Base-by-base conservation (phyloP, 2,797 vertebrate genomes). In the Pitangus sulphuratus region DNA sequence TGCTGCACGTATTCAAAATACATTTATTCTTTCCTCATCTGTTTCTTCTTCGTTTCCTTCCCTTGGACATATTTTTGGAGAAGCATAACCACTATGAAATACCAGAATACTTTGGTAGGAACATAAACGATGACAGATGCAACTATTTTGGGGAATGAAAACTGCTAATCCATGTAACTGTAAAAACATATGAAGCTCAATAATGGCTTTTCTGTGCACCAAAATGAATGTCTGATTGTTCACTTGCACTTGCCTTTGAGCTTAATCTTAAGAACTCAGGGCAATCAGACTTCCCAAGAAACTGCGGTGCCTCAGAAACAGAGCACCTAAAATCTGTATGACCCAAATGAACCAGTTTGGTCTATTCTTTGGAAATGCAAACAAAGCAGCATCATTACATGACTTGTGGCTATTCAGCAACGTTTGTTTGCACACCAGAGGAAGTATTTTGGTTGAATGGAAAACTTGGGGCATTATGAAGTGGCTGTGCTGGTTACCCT, bases 41-140 rank as follows among this genome's bases (percentile, higher is more conserved):
- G 71, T 93, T 97, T 97, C 79, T 98, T 96, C 66, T 96, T 90
- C 30, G n/a, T 25, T 88, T 95, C 65, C 91, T 96, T 91, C 51
- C n/a, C 58, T 97, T 48, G 20, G 90, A 95, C 95, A 95, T 97
- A 94, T 57, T 48, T 95, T 72, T 88, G 96, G 96, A 97, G 96
- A 96, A 96, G 62, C 61, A 54, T 81, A 96, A 93, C 58, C 53
- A 15, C 90, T 92, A 70, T 85, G 80, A 96, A 97, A 97, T 95
- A 84, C 79, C 94, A 96, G 91, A 94, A 77, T 95, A 14, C 58
- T 78, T 92, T 91, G 47, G 71, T 92, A 93, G 82, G 90, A 95
- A 78, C 84, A 85, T 44, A 96, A 96, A 91, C 92, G 82, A 94
- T 94, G 89, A 90, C 86, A 93, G 92, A 92, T 26, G 61, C 47